Conservation (phyloP, 2,797 vertebrate genomes). For the Epinephelus awoara region DNA sequence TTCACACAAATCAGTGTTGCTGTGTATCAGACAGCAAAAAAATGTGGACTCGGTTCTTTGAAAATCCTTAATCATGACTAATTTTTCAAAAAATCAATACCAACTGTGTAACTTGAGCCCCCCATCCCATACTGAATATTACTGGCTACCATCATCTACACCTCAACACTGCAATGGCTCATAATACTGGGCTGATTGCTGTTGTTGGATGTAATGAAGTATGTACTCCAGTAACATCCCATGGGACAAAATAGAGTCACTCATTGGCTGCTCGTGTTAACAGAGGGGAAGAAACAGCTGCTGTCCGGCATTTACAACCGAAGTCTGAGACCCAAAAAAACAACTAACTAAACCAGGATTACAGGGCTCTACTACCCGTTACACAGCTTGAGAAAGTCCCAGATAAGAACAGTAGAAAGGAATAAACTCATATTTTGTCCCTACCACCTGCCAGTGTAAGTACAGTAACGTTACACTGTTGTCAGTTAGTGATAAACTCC, state of each 20-base stretch:
- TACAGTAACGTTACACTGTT: not conserved
- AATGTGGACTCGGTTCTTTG: not conserved
- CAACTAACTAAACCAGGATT: not conserved
- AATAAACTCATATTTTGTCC: not conserved
- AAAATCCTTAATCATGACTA: not conserved
- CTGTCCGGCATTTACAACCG: constrained; percentile 40
- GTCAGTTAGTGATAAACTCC: not conserved
- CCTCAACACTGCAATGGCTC: not conserved
- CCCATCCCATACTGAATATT: not conserved
- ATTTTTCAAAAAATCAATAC: not conserved
- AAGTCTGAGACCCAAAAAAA: constrained; percentile 2
- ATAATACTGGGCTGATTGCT: not conserved
- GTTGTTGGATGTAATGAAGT: constrained; percentile 21
- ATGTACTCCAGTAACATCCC: constrained; percentile 25
- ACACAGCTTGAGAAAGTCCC: constrained; percentile 18
- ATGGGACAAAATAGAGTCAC: constrained; percentile 24
- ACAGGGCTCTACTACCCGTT: not conserved
- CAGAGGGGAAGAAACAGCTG: constrained; percentile 51
- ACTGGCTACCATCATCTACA: not conserved
- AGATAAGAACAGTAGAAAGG: not conserved
- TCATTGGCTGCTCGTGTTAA: constrained; percentile 35
- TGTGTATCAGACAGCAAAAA: constrained; percentile 2
- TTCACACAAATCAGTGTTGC: not conserved
- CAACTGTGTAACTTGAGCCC: not conserved
- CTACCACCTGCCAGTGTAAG: constrained; percentile 39